These are phyloP conservation scores for Prolemur simus DNA, from an alignment of 2,113 vertebrate species.

Conservation along the genomic window DNA sequence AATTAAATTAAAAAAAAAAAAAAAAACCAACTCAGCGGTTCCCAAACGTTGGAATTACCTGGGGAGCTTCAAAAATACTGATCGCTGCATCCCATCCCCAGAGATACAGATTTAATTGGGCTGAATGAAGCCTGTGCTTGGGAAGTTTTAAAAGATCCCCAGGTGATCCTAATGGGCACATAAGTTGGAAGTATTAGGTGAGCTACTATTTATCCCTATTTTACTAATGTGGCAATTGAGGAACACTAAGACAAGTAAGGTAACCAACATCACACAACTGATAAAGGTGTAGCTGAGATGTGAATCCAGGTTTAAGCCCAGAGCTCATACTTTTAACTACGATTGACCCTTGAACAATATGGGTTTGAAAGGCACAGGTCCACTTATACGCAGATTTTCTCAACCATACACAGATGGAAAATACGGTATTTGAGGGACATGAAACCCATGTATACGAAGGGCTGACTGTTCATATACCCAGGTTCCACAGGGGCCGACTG, in stretches of 20 bases:
- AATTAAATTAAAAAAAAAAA: too few relatives aligned
- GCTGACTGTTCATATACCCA: neutral
- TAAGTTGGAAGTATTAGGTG: neutral
- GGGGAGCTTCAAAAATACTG: neutral
- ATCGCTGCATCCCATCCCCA: neutral
- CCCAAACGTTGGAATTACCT: slow-evolving; percentile 9
- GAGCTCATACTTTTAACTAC: neutral
- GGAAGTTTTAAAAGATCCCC: neutral
- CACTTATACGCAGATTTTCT: neutral
- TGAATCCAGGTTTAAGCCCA: slow-evolving; percentile 10
- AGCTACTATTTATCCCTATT: neutral
- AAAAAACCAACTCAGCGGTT: neutral
- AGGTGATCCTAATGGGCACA: neutral
- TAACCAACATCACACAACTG: neutral
- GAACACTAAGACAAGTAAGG: slow-evolving; percentile 28
- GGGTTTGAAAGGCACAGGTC: neutral
- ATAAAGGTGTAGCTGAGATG: slow-evolving; percentile 32
- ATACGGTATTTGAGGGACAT: neutral
- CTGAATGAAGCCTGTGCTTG: neutral
- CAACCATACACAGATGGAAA: neutral
- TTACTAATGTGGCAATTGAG: neutral
- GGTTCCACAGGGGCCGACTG: neutral
- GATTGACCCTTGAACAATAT: neutral
- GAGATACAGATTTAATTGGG: neutral
- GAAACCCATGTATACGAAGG: neutral